These are phyloP conservation scores for Astropecten irregularis DNA, from an alignment of 53 echinoderm and acorn worm genomes.

Conservation along the genomic window DNA sequence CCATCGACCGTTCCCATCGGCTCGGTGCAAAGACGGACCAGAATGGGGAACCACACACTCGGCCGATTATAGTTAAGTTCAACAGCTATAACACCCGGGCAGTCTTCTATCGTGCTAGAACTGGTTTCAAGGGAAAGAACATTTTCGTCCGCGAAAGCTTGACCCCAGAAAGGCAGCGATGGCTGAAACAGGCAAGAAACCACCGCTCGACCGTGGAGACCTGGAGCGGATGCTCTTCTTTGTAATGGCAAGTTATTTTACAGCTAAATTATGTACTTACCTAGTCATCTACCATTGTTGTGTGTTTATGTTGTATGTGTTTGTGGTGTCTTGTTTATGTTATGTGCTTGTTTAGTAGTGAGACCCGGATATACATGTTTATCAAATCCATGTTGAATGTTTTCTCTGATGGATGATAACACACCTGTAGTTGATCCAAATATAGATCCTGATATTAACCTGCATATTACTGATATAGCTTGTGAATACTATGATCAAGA, in stretches of 20 bases:
- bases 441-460: slow-evolving; percentile 2
- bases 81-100: slow-evolving; percentile 2
- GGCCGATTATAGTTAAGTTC: background rate
- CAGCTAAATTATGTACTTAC: no score
- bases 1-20: slow-evolving; percentile 18
- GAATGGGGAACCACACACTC: background rate
- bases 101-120: background rate
- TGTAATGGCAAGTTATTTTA: background rate
- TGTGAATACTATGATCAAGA: slow-evolving; percentile 9
- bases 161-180: background rate
- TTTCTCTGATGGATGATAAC: background rate
- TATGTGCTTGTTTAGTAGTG: background rate
- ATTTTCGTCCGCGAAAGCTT: slow-evolving; percentile 3
- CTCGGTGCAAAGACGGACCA: background rate
- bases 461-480: slow-evolving; percentile 14
- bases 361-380: slow-evolving; percentile 7
- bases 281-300: slow-evolving; percentile 2
- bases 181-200: background rate
- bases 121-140: slow-evolving; percentile 3
- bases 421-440: slow-evolving; percentile 1
- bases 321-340: background rate
- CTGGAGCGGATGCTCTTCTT: background rate
- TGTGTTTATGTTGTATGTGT: background rate
- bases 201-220: background rate
- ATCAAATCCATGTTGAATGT: background rate